Percentiles rank a stretch among this genome's conserved stretches.
phyloP scores from a whole-genome alignment of 2,888 invertebrate species.

The Mayetiola destructor region DNA sequence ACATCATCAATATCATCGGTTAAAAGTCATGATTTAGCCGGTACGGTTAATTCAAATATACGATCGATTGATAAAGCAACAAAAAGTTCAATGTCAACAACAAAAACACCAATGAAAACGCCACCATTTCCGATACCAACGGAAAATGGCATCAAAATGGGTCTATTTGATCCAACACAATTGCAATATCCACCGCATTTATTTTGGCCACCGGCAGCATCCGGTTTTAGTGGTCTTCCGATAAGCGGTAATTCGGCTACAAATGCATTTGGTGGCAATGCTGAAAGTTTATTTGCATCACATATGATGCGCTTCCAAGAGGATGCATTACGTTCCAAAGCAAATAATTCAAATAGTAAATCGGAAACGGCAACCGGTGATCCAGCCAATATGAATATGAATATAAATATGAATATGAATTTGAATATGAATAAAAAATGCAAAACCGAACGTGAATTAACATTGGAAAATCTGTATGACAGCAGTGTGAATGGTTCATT shows the following conservation, averaged over 20 bases:
- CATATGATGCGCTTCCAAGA: conserved; percentile 70
- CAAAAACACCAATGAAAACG: conserved; percentile 38
- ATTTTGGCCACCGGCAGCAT: conserved; percentile 56
- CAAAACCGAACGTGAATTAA: conserved; percentile 43
- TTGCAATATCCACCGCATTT: conserved; percentile 52
- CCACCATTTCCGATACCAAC: conserved; percentile 39
- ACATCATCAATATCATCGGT: conserved; percentile 28
- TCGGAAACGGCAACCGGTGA: not conserved
- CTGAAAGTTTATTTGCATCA: conserved; percentile 57
- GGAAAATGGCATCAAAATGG: conserved; percentile 59
- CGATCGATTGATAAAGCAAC: conserved; percentile 22
- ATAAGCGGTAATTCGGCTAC: conserved; percentile 34
- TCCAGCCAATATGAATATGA: conserved; percentile 22
- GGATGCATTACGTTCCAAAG: conserved; percentile 39
- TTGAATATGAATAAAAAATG: conserved; percentile 33
- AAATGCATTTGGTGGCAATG: conserved; percentile 41
- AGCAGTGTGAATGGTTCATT: conserved; percentile 57
- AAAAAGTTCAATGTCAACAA: conserved; percentile 26
- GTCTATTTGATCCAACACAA: conserved; percentile 47
- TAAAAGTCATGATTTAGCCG: conserved; percentile 24
- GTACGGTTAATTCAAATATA: conserved; percentile 21
- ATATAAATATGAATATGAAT: conserved; percentile 41
- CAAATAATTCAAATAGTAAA: conserved; percentile 20
- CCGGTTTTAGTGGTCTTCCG: conserved; percentile 43
- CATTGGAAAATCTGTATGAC: conserved; percentile 48